Base-by-base conservation (phyloP, 1,140 invertebrate genomes). In the Aplysia californica region DNA sequence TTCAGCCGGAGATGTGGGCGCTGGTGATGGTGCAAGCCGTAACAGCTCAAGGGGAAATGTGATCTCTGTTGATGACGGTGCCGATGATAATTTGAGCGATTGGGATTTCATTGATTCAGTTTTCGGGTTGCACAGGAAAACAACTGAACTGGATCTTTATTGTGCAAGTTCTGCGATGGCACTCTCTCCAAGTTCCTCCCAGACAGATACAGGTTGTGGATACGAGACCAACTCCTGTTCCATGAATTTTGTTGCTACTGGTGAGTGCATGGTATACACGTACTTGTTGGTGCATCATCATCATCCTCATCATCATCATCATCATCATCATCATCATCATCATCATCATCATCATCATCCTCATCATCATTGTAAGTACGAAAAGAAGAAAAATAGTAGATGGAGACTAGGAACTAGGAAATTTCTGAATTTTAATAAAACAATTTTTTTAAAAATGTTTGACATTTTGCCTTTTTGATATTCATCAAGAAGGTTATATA, bases 11-110 rank as follows among this genome's bases (percentile, higher is more conserved):
- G n/a, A n/a, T n/a, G n/a, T n/a, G n/a, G n/a, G n/a, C n/a, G n/a
- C n/a, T n/a, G n/a, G n/a, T n/a, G n/a, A n/a, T n/a, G n/a, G n/a
- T n/a, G n/a, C n/a, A n/a, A n/a, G n/a, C n/a, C n/a, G n/a, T n/a
- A n/a, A n/a, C n/a, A n/a, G n/a, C n/a, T n/a, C n/a, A n/a, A 10
- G 10, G 10, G 10, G 10, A 18, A 15, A 29, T 29, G 58, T 29
- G 58, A 18, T 61, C 29, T 15, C 10, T 18, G 10, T 6, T 61
- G 58, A 10, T 15, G 58, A 18, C 58, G 90, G 77, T 79, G 69
- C 50, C 23, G 10, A n/a, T 50, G 44, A 15, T 50, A 50, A 15
- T 10, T 15, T 10, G 10, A 50, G n/a, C 10, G n/a, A n/a, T 50
- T 50, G 44, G 10, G 44, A 10, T 15, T 50, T 10, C 44, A 15